These are phyloP conservation scores for Athalia rosae DNA, from an alignment of 2,888 invertebrate species.

Conservation along the genomic window DNA sequence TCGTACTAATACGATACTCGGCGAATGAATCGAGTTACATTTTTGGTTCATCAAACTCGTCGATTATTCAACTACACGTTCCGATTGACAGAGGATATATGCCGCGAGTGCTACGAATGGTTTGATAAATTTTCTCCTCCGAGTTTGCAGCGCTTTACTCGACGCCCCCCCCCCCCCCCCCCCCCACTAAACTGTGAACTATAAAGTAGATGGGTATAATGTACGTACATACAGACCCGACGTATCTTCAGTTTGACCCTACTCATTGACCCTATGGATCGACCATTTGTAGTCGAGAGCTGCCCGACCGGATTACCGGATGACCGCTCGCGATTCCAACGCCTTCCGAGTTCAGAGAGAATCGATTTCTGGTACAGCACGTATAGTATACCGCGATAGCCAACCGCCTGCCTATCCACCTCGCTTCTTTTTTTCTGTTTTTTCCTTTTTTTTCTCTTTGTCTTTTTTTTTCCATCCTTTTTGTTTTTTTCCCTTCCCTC, in stretches of 20 bases:
- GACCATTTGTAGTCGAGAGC: conserved; percentile 40
- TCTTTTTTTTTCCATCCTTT: not conserved
- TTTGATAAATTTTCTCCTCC: not conserved
- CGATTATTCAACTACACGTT: too few relatives aligned
- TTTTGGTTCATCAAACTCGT: too few relatives aligned
- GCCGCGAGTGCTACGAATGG: not conserved
- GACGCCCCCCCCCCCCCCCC: not conserved
- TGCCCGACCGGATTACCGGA: conserved; percentile 33
- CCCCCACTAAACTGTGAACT: not conserved
- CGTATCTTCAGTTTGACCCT: conserved; percentile 40
- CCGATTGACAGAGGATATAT: not conserved
- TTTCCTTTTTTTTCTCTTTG: not conserved
- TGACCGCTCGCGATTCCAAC: conserved; percentile 34
- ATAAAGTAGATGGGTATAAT: too few relatives aligned
- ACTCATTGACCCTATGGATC: conserved; percentile 43
- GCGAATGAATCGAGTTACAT: too few relatives aligned
- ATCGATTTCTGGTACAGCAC: conserved; percentile 28
- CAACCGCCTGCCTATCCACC: not conserved
- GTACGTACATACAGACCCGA: conserved; percentile 5
- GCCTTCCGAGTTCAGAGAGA: conserved; percentile 31
- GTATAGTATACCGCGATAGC: not conserved
- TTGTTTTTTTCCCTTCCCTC: not conserved
- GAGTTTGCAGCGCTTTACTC: not conserved
- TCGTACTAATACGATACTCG: too few relatives aligned
- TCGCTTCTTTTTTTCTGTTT: not conserved